These are phyloP conservation scores for Cydia strobilella DNA, from an alignment of 1,140 invertebrate genomes.

Conservation along the genomic window DNA sequence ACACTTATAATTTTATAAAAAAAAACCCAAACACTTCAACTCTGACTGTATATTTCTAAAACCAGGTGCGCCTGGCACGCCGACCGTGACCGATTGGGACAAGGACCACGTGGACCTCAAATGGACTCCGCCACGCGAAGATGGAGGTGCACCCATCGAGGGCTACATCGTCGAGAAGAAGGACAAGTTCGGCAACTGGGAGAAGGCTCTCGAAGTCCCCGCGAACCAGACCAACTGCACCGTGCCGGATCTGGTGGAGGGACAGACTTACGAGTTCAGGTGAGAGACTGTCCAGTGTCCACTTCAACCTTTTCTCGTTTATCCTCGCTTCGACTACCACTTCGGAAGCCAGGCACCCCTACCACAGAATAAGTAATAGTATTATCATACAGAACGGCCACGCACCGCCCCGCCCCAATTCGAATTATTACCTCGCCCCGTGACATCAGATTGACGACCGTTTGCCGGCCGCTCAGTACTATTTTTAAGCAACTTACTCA, in stretches of 20 bases:
- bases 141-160: constrained; percentile 93
- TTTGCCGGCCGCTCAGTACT: no score
- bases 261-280: constrained; percentile 83
- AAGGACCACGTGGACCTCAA: constrained; percentile 95
- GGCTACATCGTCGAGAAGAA: constrained; percentile 96
- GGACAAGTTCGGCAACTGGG: constrained; percentile 97
- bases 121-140: constrained; percentile 90
- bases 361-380: no score
- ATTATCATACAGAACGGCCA: no score
- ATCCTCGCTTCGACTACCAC: no score
- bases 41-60: not conserved
- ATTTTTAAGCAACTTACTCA: no score
- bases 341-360: no score
- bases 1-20: no score
- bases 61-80: constrained; percentile 89
- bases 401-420: no score
- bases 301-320: not conserved
- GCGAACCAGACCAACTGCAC: constrained; percentile 89
- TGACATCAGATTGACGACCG: no score
- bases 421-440: no score
- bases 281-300: constrained; percentile 37
- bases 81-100: constrained; percentile 97
- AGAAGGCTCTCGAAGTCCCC: constrained; percentile 92
- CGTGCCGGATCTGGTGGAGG: constrained; percentile 94
- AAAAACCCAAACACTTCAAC: no score